Conservation (phyloP, 92 coral and sea anemone genomes). For the Pocillopora meandrina region DNA sequence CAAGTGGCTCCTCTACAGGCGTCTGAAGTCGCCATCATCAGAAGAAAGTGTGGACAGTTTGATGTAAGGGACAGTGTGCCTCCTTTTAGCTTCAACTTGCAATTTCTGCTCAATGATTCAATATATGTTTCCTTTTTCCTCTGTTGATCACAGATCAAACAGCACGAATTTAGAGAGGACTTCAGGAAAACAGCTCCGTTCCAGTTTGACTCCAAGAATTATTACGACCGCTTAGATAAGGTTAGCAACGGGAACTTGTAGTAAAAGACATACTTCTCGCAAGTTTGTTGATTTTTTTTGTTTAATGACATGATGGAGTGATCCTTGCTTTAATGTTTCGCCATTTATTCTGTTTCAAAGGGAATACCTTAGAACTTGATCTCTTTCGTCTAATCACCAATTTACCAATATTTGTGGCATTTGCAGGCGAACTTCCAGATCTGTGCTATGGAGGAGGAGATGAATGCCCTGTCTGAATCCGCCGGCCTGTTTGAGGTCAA, state of each 20-base stretch:
- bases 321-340: no score
- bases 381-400: neutral
- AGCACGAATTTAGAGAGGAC: conserved; percentile 99
- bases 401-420: conserved; percentile 2
- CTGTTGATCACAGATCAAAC: conserved; percentile 69
- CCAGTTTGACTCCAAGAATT: conserved; percentile 80
- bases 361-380: no score
- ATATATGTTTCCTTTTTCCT: neutral
- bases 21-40: conserved; percentile 97
- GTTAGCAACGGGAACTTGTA: conserved; percentile 11
- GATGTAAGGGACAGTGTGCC: conserved; percentile 65
- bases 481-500: conserved; percentile 99
- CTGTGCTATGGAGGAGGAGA: conserved; percentile 90
- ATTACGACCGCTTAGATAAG: conserved; percentile 89
- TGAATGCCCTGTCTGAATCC: conserved; percentile 88
- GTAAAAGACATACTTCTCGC: neutral
- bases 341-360: no score
- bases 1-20: conserved; percentile 99
- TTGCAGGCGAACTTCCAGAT: conserved; percentile 85
- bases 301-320: neutral
- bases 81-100: neutral
- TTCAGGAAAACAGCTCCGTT: conserved; percentile 99
- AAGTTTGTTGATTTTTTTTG: neutral
- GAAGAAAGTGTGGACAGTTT: conserved; percentile 99
- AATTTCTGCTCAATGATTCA: neutral